These are phyloP conservation scores for Danaus plexippus DNA, from an alignment of 1,140 invertebrate species.

Conservation along the genomic window DNA sequence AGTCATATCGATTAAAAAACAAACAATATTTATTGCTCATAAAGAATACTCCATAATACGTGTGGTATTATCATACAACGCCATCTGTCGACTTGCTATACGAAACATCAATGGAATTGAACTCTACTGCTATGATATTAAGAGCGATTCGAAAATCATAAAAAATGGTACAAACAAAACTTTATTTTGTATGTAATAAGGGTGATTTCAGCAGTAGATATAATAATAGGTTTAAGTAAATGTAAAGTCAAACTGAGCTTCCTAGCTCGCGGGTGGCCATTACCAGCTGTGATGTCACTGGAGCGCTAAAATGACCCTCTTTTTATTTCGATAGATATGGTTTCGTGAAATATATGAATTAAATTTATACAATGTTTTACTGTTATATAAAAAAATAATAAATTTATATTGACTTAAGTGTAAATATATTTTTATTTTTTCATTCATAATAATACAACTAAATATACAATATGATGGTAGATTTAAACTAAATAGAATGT, in stretches of 20 bases:
- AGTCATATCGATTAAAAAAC: constrained; percentile 41
- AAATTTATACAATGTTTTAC: too few species aligned
- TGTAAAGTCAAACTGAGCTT: constrained; percentile 44
- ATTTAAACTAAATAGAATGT: too few species aligned
- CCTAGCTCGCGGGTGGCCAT: constrained; percentile 54
- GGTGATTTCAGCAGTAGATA: neutral
- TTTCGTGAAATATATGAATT: too few species aligned
- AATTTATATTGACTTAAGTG: too few species aligned
- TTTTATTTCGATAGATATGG: neutral
- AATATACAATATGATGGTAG: too few species aligned
- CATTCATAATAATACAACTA: too few species aligned
- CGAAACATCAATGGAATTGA: constrained; percentile 15
- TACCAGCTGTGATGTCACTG: constrained; percentile 46
- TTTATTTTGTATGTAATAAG: neutral
- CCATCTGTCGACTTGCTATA: constrained; percentile 46
- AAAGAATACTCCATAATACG: constrained; percentile 40
- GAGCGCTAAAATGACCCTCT: constrained; percentile 42
- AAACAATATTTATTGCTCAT: constrained; percentile 52
- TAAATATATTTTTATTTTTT: too few species aligned
- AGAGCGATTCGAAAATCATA: neutral
- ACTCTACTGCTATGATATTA: constrained; percentile 15
- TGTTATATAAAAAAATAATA: too few species aligned
- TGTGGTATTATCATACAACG: constrained; percentile 46
- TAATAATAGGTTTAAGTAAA: constrained; percentile 17
- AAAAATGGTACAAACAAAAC: too few species aligned